A percentile compares a stretch with the other conserved stretches of the same genome.
phyloP scores from a whole-genome alignment of 2,113 vertebrate genomes.

The Lycocorax pyrrhopterus region DNA sequence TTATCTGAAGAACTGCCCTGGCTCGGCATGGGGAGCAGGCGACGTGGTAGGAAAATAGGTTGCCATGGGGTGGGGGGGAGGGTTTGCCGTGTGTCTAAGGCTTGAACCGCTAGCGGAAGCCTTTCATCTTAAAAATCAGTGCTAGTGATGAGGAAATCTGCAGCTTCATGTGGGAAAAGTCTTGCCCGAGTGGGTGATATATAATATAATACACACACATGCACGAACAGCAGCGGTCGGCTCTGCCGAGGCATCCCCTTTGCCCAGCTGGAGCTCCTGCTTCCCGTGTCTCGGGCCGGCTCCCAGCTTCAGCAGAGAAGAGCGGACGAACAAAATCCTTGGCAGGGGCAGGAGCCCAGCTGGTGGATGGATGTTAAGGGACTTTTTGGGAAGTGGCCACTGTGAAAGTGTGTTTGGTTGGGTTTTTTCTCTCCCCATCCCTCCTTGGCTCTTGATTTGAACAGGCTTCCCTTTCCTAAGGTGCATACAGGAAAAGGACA shows the following conservation, averaged over 20 bases:
- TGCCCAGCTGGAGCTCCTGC: not conserved
- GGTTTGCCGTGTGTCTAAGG: not conserved
- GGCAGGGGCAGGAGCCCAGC: not conserved
- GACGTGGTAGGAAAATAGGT: not conserved
- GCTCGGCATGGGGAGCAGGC: not conserved
- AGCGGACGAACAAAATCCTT: not conserved
- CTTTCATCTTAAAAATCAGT: slow-evolving; percentile 15
- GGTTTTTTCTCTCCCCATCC: not conserved
- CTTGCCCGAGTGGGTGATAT: not conserved
- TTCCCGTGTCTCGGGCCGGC: not conserved
- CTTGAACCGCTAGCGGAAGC: slow-evolving; percentile 13
- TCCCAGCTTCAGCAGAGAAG: slow-evolving; percentile 23
- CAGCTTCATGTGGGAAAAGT: not conserved
- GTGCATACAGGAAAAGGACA: slow-evolving; percentile 47
- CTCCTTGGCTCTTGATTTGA: not conserved
- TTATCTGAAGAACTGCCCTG: slow-evolving; percentile 47
- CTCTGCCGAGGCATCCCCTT: not conserved
- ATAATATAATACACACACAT: slow-evolving; percentile 59
- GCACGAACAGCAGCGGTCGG: not conserved
- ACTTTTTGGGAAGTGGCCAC: slow-evolving; percentile 8
- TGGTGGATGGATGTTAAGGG: not conserved
- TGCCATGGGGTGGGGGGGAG: not conserved
- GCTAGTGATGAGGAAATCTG: slow-evolving; percentile 31
- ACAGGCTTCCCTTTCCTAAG: slow-evolving; percentile 62
- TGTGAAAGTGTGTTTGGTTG: not conserved